Conservation (phyloP, 2,113 vertebrate species). For the Cyprinus carpio region DNA sequence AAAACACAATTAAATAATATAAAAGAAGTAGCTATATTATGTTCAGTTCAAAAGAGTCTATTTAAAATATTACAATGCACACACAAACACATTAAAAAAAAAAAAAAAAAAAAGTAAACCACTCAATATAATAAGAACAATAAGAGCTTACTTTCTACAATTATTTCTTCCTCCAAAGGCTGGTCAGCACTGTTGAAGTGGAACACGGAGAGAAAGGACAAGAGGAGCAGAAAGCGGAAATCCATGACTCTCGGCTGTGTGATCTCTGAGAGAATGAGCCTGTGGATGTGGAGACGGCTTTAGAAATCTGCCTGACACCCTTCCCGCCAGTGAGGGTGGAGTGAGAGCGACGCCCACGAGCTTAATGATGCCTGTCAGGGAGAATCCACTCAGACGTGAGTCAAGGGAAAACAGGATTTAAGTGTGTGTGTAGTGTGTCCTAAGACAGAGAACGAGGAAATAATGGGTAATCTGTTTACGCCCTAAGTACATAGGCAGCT, state of each 20-base stretch:
- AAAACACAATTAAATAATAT: no score
- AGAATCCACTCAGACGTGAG: slow-evolving; percentile 44
- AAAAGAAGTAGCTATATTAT: not conserved
- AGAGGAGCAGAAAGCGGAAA: slow-evolving; percentile 59
- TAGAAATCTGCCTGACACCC: slow-evolving; percentile 62
- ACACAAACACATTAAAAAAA: not conserved
- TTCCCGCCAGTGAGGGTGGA: slow-evolving; percentile 42
- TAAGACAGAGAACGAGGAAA: slow-evolving; percentile 4
- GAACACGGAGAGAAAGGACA: slow-evolving; percentile 61
- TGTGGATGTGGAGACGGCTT: not conserved
- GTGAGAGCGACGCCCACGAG: not conserved
- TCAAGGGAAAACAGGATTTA: slow-evolving; percentile 39
- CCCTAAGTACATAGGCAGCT: not conserved
- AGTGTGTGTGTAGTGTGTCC: slow-evolving; percentile 47
- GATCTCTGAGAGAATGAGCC: not conserved
- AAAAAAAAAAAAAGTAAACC: not conserved
- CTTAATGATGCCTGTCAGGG: not conserved
- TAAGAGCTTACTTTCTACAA: slow-evolving; percentile 63
- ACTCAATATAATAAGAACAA: not conserved
- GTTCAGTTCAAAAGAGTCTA: not conserved
- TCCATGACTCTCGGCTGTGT: slow-evolving; percentile 59
- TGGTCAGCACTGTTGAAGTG: slow-evolving; percentile 62
- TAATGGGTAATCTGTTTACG: slow-evolving; percentile 29
- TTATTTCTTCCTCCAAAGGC: slow-evolving; percentile 53
- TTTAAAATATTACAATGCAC: not conserved